Conservation (phyloP, 2,797 vertebrate species). For the Sebastes oblongus region DNA sequence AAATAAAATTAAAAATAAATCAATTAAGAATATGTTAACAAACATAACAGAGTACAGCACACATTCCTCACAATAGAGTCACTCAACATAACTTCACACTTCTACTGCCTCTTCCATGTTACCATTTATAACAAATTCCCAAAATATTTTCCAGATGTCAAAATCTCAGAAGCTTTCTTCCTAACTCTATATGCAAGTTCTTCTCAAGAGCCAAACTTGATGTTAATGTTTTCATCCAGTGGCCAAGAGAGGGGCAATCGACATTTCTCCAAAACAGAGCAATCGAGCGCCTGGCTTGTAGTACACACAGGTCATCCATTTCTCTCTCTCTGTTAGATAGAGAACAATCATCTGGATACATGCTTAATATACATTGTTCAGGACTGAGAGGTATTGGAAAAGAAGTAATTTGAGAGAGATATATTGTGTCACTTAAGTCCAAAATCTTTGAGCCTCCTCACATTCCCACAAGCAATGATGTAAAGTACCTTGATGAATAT, state of each 20-base stretch:
- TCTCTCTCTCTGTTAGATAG: neutral
- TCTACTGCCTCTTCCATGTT: neutral
- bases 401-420: neutral
- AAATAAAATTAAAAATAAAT: neutral
- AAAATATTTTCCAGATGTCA: neutral
- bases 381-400: neutral
- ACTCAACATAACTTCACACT: neutral
- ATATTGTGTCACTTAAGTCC: neutral
- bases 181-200: neutral
- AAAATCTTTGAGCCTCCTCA: neutral
- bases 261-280: neutral
- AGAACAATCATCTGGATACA: neutral
- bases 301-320: neutral
- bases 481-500: neutral
- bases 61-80: neutral
- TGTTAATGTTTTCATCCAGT: neutral
- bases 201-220: neutral
- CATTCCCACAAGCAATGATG: neutral
- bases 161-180: neutral
- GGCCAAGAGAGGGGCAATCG: neutral
- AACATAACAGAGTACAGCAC: neutral
- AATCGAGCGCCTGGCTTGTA: neutral
- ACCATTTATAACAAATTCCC: neutral
- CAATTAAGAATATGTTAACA: no score
- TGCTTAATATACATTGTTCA: neutral